Evolutionary conservation across 2,797 vertebrate genomes (phyloP), one percentile per base, ranked within the genome.

Genomic region (Okamejei kenojei): DNA sequence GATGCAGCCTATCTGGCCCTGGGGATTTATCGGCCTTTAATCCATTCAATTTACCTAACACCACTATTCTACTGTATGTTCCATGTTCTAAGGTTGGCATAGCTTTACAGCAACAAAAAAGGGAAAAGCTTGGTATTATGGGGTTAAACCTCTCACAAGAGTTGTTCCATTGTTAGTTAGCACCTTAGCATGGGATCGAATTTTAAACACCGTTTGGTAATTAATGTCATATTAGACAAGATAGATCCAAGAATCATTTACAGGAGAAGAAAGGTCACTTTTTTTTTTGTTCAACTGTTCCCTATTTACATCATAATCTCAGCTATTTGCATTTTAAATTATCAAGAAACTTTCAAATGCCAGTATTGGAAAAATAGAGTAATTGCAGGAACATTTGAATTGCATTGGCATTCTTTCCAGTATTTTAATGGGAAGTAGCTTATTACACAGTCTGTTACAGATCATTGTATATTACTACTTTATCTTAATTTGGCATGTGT

Each of bases 381-480:
- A 65, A 86, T 21, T n/a, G 17, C n/a, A 68, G 68, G n/a, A 32
- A 9, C 61, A 23, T 19, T 88, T 88, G 15, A 88, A 88, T 8
- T 68, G 7, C 19, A 23, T 88, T 88, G 84, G 84, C 84, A 10
- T 68, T 88, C 84, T 68, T 88, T 88, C 61, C 84, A 35, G 63
- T 35, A 35, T 88, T 88, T 88, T 35, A 88, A 88, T 88, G 84
- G 84, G 84, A 35, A 88, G 65, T 32, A 35, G 19, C 7, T 88
- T 88, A 68, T 68, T 88, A 88, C 61, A 21, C 63, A 88, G 35
- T 45, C 21, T 92, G 90, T 54, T 73, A 58, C 26, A 92, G 90
- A 92, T 73, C 73, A 74, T 76, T 73, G 74, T 92, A 54, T 76
- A 74, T 92, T 92, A 92, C 90, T 13, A 73, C 45, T 90, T 90